Evolutionary conservation across 1,140 invertebrate genomes (phyloP), one percentile per base, ranked within the genome.

Genomic region (Glossosoma conforme): DNA sequence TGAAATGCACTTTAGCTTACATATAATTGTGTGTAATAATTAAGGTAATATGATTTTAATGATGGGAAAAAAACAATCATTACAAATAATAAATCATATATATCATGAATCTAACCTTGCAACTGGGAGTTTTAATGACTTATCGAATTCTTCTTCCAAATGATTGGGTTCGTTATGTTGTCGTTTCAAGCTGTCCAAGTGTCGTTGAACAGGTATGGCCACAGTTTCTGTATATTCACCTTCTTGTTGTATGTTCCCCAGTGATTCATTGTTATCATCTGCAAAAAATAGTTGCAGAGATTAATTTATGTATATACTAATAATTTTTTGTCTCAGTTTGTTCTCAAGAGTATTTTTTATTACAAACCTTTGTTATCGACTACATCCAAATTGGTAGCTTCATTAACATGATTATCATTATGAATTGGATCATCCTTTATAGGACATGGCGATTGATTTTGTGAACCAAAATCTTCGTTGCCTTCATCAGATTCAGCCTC

Each of bases 211-310:
- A 9, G 75, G 75, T 6, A 74, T 62, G 15, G 77, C 72, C 43
- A 80, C 77, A 45, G 79, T 79, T 58, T 81, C 81, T 37, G 79
- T 81, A 58, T 80, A 81, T 58, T 82, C 80, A 45, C 75, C 73
- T 59, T 81, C 80, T 44, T 76, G 73, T 58, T 82, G 78, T 38
- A 72, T 69, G 13, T 65, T 69, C 47, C 69, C 72, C 4, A 70
- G 24, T 5, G 69, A 71, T 40, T 68, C 69, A 15, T 45, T 19
- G 35, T 38, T 44, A 14, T 53, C 44, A 33, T 52, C 44, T 57
- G 18, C 3, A 30, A 47, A 35, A 35, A 49, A 17, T 43, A 44
- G 5, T 33, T 38, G 15, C 19, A n/a, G 17, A 2, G 11, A 9
- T 32, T 14, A 44, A 3, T 2, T 13, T 2, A 30, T 32, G 28